Evolutionary conservation across 1,140 invertebrate species (phyloP), one percentile per base, ranked within the genome.

Genomic region (Macrotrachela quadricornifera): DNA sequence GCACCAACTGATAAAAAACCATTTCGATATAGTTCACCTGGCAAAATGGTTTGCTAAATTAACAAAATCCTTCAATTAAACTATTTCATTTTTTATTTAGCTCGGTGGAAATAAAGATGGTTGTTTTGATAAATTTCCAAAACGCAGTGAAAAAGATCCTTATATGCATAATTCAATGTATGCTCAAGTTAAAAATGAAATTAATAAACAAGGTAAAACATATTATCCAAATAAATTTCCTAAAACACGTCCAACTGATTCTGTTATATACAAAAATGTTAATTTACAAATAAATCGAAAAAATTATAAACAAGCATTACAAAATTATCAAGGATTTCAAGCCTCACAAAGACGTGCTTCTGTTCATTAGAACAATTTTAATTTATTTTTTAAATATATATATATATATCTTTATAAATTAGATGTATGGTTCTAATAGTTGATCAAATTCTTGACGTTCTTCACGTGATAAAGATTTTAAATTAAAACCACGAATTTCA

Each of bases 91-190:
- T 36, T 57, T 51, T 48, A 57, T 58, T 14, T 50, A 69, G 66
- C 59, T 63, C 57, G 67, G 58, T 56, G 68, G 68, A 39, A 59
- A 59, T 51, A 67, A 69, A 49, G 61, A 61, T 53, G 68, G 68
- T 40, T 67, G 65, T 49, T 70, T 70, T 60, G 65, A 68, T 49
- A 56, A 58, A 14, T 70, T 68, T 56, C 68, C 68, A 17, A 59
- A 60, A 14, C 64, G 21, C 8, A 30, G 21, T 30, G 21, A 30
- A 30, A 30, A 30, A 30, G 66, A 64, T 55, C 60, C 59, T 54
- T 55, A 62, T 30, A 8, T 8, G 8, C 3, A 4, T 43, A 30
- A 2, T 4, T 16, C 38, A n/a, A 54, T 47, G n/a, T 14, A 43
- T 10, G 55, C 54, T 9, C 55, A 60, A 40, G 55, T 61, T 14